These are phyloP conservation scores for Eupithecia subfuscata DNA, from an alignment of 2,888 invertebrate genomes.

Conservation along the genomic window DNA sequence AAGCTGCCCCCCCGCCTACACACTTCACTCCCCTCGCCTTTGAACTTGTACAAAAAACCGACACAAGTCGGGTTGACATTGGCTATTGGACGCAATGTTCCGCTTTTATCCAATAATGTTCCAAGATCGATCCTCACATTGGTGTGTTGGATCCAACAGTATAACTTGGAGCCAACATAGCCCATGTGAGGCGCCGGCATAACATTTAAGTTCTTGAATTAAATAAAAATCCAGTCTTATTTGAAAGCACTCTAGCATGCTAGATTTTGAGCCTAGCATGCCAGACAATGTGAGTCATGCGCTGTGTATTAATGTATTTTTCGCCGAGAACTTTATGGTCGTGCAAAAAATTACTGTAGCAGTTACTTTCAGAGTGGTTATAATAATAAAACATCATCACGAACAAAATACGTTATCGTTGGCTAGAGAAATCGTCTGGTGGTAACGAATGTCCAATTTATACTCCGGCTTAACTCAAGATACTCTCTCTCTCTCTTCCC, in stretches of 20 bases:
- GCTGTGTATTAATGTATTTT: not conserved
- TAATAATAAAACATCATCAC: not conserved
- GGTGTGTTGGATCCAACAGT: too few species aligned
- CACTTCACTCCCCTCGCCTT: too few species aligned
- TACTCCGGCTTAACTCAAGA: too few species aligned
- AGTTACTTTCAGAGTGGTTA: conserved; percentile 10
- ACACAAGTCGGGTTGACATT: too few species aligned
- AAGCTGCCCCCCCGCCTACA: too few species aligned
- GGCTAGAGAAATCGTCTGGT: not conserved
- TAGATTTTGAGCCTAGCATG: not conserved
- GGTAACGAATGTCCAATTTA: not conserved
- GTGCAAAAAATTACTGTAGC: conserved; percentile 3
- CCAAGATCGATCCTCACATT: too few species aligned
- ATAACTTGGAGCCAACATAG: too few species aligned
- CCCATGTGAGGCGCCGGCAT: too few species aligned
- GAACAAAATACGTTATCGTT: conserved; percentile 5
- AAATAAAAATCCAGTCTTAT: not conserved
- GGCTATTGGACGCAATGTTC: too few species aligned
- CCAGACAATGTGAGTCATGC: not conserved
- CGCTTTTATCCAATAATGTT: too few species aligned
- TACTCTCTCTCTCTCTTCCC: too few species aligned
- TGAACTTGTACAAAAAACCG: too few species aligned
- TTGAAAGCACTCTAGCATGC: not conserved
- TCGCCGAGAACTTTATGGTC: not conserved
- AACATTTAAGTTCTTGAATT: not conserved